Evolutionary conservation across 2,797 vertebrate species (phyloP).

Genomic region (Emydoidea blandingii): DNA sequence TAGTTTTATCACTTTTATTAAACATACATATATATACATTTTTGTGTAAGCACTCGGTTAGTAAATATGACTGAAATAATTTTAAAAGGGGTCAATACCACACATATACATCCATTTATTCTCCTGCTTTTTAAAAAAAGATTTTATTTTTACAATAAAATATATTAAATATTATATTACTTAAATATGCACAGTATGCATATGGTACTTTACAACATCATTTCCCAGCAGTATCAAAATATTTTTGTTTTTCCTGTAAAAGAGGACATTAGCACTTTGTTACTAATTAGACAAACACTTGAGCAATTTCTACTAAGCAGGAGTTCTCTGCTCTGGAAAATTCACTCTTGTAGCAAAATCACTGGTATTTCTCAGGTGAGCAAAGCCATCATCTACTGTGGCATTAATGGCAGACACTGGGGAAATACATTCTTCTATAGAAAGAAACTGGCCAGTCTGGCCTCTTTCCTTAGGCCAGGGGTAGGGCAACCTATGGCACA

Average conservation of each 20-base stretch:
- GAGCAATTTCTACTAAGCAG: background rate
- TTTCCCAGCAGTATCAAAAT: background rate
- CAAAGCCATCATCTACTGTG: background rate
- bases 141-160: background rate
- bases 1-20: background rate
- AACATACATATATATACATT: background rate
- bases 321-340: background rate
- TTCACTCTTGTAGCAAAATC: background rate
- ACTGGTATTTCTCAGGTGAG: background rate
- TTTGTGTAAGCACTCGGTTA: background rate
- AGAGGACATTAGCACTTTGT: background rate
- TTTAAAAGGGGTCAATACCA: background rate
- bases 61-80: background rate
- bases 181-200: background rate
- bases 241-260: background rate
- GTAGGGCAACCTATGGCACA: too few species aligned
- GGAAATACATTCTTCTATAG: background rate
- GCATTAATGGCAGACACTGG: background rate
- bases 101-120: background rate
- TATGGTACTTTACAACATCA: background rate
- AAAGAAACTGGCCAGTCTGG: accelerated
- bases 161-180: background rate
- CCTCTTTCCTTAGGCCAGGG: background rate
- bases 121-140: background rate
- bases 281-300: background rate